A percentile compares a stretch with the other conserved stretches of the same genome.
These are phyloP conservation scores for Macropodus opercularis DNA, from an alignment of 2,797 vertebrate species.

Conservation along the genomic window DNA sequence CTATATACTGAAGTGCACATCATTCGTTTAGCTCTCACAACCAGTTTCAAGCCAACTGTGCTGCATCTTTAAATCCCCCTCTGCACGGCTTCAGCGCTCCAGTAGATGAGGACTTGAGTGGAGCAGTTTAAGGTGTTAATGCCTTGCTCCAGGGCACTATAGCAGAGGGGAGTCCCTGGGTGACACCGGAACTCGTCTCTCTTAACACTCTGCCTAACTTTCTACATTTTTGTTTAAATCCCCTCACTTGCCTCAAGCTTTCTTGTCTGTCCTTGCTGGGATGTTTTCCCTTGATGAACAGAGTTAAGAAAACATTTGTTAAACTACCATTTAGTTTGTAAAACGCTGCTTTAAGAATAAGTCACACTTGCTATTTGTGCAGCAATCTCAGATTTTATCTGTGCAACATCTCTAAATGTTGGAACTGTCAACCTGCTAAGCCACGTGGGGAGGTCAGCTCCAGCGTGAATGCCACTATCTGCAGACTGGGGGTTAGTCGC, in stretches of 20 bases:
- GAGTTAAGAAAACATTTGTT: no score
- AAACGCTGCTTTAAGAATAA: not conserved
- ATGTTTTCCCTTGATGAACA: no score
- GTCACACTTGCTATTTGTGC: slow-evolving; percentile 11
- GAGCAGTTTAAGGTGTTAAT: slow-evolving; percentile 46
- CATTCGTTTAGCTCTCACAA: slow-evolving; percentile 28
- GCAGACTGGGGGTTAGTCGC: slow-evolving; percentile 59
- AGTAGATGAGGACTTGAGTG: slow-evolving; percentile 18
- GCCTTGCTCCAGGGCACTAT: slow-evolving; percentile 43
- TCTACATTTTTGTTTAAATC: no score
- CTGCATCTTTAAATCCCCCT: slow-evolving; percentile 18
- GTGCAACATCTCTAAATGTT: slow-evolving; percentile 8
- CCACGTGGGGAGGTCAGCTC: slow-evolving; percentile 54
- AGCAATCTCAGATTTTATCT: slow-evolving; percentile 10
- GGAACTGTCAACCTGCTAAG: slow-evolving; percentile 8
- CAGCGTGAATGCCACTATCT: slow-evolving; percentile 56
- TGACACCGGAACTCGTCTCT: slow-evolving; percentile 48
- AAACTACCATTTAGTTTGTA: slow-evolving; percentile 2
- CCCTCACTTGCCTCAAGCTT: no score
- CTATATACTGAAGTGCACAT: slow-evolving; percentile 41
- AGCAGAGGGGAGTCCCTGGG: slow-evolving; percentile 19
- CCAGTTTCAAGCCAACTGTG: slow-evolving; percentile 28
- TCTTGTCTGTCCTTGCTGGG: no score
- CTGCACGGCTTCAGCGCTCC: slow-evolving; percentile 7
- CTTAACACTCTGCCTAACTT: slow-evolving; percentile 16